phyloP scores from a whole-genome alignment of 2,113 vertebrate species.

The Anarhynchus alexandrinus region DNA sequence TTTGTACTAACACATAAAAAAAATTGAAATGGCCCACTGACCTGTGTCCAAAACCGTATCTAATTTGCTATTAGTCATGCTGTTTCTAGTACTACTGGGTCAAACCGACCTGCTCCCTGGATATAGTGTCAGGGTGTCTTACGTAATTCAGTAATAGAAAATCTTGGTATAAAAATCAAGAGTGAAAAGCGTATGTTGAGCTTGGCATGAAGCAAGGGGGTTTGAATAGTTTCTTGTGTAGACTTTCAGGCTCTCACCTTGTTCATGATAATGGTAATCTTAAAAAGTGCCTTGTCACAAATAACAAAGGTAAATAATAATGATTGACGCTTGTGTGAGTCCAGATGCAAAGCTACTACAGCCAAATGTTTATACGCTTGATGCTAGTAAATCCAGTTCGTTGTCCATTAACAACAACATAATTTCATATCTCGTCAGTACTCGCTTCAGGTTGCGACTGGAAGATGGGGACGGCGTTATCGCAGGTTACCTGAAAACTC shows the following conservation, averaged over 20 bases:
- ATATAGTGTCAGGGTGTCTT: not conserved
- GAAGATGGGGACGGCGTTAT: not conserved
- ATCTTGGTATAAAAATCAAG: not conserved
- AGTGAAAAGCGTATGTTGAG: not conserved
- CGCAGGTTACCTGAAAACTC: not conserved
- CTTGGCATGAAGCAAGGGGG: not conserved
- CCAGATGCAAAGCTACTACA: not conserved
- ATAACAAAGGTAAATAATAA: not conserved
- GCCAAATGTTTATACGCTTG: not conserved
- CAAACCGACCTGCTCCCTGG: not conserved
- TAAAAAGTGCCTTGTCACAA: not conserved
- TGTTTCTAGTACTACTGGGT: not conserved
- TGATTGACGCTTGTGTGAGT: not conserved
- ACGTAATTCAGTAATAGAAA: not conserved
- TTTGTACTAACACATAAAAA: not conserved
- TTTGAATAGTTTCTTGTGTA: not conserved
- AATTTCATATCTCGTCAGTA: accelerated
- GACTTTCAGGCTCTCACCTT: not conserved
- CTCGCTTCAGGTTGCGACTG: accelerated
- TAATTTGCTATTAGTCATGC: not conserved
- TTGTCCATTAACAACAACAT: not conserved
- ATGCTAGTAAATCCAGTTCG: not conserved
- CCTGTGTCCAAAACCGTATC: not conserved
- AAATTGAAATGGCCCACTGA: not conserved
- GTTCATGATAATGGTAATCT: not conserved